phyloP scores from a whole-genome alignment of 2,797 vertebrate genomes.

The Pantherophis alleghaniensis region DNA sequence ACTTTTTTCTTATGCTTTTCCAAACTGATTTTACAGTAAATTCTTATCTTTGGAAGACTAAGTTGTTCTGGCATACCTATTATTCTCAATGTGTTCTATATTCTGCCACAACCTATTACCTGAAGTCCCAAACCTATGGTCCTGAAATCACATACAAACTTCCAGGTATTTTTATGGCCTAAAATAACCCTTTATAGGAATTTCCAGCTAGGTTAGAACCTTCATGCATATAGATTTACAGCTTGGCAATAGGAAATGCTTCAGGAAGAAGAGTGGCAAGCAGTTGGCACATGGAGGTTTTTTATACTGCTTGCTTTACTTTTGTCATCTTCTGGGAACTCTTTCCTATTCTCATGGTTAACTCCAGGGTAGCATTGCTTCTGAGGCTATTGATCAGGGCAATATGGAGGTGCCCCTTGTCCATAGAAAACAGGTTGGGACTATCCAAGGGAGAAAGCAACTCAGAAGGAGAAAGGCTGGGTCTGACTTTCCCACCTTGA shows the following conservation, averaged over 20 bases:
- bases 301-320: neutral
- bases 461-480: neutral
- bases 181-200: neutral
- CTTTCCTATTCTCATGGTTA: neutral
- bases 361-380: neutral
- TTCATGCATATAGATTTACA: neutral
- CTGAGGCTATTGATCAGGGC: neutral
- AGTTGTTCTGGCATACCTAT: neutral
- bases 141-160: neutral
- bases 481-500: neutral
- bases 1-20: neutral
- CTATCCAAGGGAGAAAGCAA: neutral
- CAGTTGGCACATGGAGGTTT: neutral
- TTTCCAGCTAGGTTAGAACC: neutral
- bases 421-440: neutral
- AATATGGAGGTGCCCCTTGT: neutral
- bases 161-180: neutral
- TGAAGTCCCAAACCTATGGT: neutral
- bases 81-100: neutral
- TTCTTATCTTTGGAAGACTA: neutral
- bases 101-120: neutral
- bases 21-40: neutral
- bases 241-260: neutral
- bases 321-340: neutral
- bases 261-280: neutral